Base-by-base conservation (phyloP, 92 coral and sea anemone species). In the Epizoanthus scotinus region DNA sequence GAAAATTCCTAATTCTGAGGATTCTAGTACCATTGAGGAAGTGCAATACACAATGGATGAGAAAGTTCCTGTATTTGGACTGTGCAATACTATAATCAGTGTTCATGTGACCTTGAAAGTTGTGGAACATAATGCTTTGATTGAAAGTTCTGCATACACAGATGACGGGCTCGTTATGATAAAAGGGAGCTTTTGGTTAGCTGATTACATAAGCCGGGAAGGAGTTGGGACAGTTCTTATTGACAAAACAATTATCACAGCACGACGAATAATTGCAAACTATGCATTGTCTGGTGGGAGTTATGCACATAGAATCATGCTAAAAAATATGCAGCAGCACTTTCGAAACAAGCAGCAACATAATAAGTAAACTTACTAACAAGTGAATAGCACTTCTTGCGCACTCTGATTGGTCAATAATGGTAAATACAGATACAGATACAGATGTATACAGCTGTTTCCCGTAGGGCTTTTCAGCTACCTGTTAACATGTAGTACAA, bases 221-320 rank as follows among this genome's bases (percentile, higher is more conserved):
- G 18, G 67, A 62, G 18, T 29, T 25, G 67, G 29, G 19, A 62
- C 67, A 62, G 38, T 62, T 62, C 67, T 62, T 62, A 5, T 62
- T 8, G 67, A 62, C 29, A 62, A 18, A 20, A 36, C 27, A 62
- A 62, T 36, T 2, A 25, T 62, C 67, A 26, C 67, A 10, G 67
- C 25, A 2, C 67, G 67, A 0, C 67, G 67, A 62, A 9, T 25
- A 62, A 0, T 62, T 62, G 67, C 67, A 6, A 62, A 62, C 29
- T 21, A 12, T 29, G 67, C 67, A 27, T 2, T 62, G 38, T 25
- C 19, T 27, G 19, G 19, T 8, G 67, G 38, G 25, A 7, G 67
- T 27, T 18, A 62, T 25, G 67, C 67, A 62, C 67, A 62, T 36
- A 24, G 27, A 62, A 62, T 13, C 55, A 18, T 55, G 24, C 67